A percentile compares a stretch with the other conserved stretches of the same genome.
Evolutionary conservation across 2,797 vertebrate genomes (phyloP).

Genomic region (Emys orbicularis): DNA sequence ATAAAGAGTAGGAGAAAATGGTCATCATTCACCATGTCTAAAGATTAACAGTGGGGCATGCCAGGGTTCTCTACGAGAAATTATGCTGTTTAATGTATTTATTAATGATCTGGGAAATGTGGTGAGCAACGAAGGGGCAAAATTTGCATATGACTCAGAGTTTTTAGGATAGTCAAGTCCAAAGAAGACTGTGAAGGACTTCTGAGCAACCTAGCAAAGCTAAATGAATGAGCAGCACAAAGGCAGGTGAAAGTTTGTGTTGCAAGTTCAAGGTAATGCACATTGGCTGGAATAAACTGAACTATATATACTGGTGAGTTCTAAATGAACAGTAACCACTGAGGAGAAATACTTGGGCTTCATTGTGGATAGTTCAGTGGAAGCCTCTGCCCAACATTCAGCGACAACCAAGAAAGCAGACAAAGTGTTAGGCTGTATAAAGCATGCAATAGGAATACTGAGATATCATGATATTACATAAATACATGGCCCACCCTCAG

Average conservation of each 20-base stretch:
- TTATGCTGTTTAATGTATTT: not conserved
- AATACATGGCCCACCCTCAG: not conserved
- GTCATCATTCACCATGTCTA: not conserved
- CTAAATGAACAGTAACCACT: not conserved
- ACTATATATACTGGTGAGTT: not conserved
- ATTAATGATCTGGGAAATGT: not conserved
- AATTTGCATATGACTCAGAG: not conserved
- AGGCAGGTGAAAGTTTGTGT: not conserved
- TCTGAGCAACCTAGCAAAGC: not conserved
- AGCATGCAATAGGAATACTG: not conserved
- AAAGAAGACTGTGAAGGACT: not conserved
- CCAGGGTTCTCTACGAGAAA: not conserved
- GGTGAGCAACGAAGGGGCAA: not conserved
- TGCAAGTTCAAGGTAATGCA: not conserved
- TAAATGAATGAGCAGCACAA: not conserved
- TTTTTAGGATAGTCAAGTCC: not conserved
- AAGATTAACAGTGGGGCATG: not conserved
- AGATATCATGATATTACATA: not conserved
- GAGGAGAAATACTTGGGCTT: not conserved
- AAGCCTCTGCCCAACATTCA: not conserved
- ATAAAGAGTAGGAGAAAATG: not conserved
- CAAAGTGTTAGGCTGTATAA: not conserved
- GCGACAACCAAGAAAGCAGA: not conserved
- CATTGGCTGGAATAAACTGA: not conserved
- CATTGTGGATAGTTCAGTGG: not conserved